Conservation (phyloP, 2,888 invertebrate species). For the Drosophila flavopinicola region DNA sequence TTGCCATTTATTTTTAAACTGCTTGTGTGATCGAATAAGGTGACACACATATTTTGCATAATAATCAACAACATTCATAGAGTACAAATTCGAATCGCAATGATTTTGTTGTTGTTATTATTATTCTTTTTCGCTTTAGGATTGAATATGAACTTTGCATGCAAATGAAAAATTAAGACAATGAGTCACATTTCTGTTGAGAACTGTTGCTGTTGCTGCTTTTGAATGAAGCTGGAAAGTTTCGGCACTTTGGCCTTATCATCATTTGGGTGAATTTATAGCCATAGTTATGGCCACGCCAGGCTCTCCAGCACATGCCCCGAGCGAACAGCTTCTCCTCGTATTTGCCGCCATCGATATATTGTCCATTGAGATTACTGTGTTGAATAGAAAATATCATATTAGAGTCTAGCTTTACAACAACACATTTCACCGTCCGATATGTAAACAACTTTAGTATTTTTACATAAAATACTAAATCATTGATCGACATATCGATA, state of each 20-base stretch:
- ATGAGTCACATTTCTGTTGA: slow-evolving; percentile 19
- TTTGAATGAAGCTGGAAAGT: slow-evolving; percentile 22
- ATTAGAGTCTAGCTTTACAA: too few species aligned
- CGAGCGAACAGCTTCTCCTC: slow-evolving; percentile 84
- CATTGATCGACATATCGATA: too few species aligned
- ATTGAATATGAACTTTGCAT: slow-evolving; percentile 2
- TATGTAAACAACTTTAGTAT: too few species aligned
- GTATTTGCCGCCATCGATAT: slow-evolving; percentile 79
- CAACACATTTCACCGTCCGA: too few species aligned
- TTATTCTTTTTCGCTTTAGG: too few species aligned
- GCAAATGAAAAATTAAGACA: background rate
- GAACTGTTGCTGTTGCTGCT: background rate
- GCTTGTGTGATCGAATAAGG: slow-evolving; percentile 5
- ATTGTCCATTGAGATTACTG: slow-evolving; percentile 88
- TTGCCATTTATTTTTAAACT: background rate
- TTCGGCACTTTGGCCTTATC: slow-evolving; percentile 84
- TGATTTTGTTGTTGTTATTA: too few species aligned
- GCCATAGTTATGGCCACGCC: slow-evolving; percentile 87
- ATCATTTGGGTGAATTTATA: slow-evolving; percentile 87
- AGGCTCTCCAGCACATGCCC: slow-evolving; percentile 89
- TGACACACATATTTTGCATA: slow-evolving; percentile 31
- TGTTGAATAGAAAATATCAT: too few species aligned
- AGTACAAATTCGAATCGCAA: too few species aligned
- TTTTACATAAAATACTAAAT: too few species aligned
- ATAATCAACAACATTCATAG: slow-evolving; percentile 7